These are phyloP conservation scores for Spea multiplicata DNA, from an alignment of 2,113 vertebrate species.

Conservation along the genomic window DNA sequence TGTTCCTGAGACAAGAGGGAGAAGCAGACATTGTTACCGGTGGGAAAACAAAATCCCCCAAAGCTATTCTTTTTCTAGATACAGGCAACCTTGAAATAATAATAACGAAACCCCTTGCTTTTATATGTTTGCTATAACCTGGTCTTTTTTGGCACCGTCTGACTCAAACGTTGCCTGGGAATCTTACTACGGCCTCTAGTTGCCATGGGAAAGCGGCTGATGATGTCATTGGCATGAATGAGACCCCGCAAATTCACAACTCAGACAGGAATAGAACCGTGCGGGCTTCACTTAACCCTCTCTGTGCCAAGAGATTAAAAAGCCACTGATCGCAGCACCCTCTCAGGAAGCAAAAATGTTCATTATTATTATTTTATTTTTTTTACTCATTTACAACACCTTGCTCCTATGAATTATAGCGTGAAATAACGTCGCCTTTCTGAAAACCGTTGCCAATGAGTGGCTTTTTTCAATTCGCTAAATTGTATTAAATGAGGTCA, in stretches of 20 bases:
- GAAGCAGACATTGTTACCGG: slow-evolving; percentile 1
- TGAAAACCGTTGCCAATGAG: too few species aligned
- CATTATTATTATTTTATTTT: too few species aligned
- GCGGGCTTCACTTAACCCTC: slow-evolving; percentile 49
- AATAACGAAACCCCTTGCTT: slow-evolving; percentile 55
- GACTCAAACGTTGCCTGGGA: slow-evolving; percentile 63
- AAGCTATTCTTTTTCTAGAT: not conserved
- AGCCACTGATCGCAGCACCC: too few species aligned
- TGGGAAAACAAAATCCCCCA: not conserved
- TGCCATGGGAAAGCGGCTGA: slow-evolving; percentile 73
- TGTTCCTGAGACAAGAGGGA: not conserved
- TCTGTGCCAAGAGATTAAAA: not conserved
- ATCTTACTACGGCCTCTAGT: slow-evolving; percentile 68
- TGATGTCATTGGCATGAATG: slow-evolving; percentile 71
- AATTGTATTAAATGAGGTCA: too few species aligned
- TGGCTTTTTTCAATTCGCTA: too few species aligned
- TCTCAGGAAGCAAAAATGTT: too few species aligned
- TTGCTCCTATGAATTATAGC: too few species aligned
- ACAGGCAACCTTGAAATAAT: not conserved
- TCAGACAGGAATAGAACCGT: slow-evolving; percentile 60
- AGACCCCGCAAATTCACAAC: slow-evolving; percentile 72
- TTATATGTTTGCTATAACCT: slow-evolving; percentile 57
- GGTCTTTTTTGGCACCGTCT: slow-evolving; percentile 54
- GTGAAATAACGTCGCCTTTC: too few species aligned
- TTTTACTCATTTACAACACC: too few species aligned